A percentile compares a stretch with the other conserved stretches of the same genome.
These are phyloP conservation scores for Melieria omissa DNA, from an alignment of 2,888 invertebrate species.

Conservation along the genomic window DNA sequence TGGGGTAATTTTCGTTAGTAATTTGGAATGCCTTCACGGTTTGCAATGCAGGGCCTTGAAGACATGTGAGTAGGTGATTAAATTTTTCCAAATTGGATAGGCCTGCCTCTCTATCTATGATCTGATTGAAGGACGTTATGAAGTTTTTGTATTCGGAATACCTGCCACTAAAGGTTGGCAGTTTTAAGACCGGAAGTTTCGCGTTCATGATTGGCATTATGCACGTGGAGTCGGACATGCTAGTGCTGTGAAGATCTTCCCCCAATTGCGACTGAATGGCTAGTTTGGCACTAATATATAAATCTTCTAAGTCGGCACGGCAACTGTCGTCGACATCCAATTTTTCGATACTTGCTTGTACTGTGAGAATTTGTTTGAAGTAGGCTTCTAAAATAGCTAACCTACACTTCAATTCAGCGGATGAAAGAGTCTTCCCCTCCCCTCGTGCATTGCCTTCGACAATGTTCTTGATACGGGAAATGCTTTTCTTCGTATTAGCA, in stretches of 20 bases:
- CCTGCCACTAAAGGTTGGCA: conserved; percentile 30
- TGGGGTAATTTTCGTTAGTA: too few relatives aligned
- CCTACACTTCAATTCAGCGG: background rate
- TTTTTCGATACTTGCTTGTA: background rate
- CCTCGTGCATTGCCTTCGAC: background rate
- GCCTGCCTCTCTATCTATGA: conserved; percentile 26
- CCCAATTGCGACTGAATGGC: background rate
- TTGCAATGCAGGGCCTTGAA: conserved; percentile 32
- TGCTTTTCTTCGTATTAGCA: background rate
- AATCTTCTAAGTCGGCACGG: background rate
- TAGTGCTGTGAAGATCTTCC: background rate
- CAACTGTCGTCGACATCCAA: background rate
- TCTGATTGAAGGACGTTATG: conserved; percentile 35
- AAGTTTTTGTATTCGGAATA: conserved; percentile 38
- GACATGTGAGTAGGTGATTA: conserved; percentile 32
- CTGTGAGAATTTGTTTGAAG: background rate
- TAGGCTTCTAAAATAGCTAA: conserved; percentile 5
- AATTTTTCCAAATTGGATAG: conserved; percentile 35
- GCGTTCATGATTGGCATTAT: background rate
- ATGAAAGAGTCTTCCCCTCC: background rate
- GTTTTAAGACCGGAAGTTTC: conserved; percentile 12
- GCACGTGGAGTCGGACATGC: background rate
- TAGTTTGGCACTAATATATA: background rate
- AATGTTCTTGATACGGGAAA: background rate
- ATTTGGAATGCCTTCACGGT: conserved; percentile 1